Conservation (phyloP, 2,888 invertebrate genomes). For the Blera fallax region DNA sequence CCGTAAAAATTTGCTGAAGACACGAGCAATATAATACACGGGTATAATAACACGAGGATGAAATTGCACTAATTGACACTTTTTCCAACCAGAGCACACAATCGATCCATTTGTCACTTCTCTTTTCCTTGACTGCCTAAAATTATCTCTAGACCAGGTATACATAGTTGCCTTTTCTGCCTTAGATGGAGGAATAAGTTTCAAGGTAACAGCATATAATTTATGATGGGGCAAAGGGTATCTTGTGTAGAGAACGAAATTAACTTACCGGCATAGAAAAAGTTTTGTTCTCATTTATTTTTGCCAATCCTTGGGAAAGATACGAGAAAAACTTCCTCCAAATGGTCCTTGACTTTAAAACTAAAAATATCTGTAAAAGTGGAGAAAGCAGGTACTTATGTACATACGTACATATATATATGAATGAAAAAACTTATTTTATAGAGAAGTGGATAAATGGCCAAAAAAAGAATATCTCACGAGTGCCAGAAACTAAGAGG, state of each 20-base stretch:
- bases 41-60: not conserved
- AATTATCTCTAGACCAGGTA: constrained; percentile 20
- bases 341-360: constrained; percentile 39
- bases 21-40: not conserved
- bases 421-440: not conserved
- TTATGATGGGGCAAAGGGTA: constrained; percentile 55
- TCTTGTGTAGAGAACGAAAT: not conserved
- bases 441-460: constrained; percentile 19
- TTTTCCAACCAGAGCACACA: not conserved
- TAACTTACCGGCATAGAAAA: constrained; percentile 8
- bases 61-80: constrained; percentile 45
- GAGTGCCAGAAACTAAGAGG: not conserved
- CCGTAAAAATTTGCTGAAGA: not conserved
- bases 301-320: not conserved
- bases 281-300: not conserved
- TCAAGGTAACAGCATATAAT: constrained; percentile 52
- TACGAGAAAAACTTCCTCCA: constrained; percentile 20
- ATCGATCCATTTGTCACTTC: constrained; percentile 18
- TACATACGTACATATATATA: not conserved
- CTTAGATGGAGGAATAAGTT: constrained; percentile 15
- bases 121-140: constrained; percentile 12
- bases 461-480: constrained; percentile 21
- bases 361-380: constrained; percentile 5
- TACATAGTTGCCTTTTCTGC: too few relatives aligned
- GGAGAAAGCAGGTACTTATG: not conserved